Percentiles rank a stretch among this genome's conserved stretches.
Conservation (phyloP, 1,140 invertebrate species). For the Macrosteles quadrilineatus region DNA sequence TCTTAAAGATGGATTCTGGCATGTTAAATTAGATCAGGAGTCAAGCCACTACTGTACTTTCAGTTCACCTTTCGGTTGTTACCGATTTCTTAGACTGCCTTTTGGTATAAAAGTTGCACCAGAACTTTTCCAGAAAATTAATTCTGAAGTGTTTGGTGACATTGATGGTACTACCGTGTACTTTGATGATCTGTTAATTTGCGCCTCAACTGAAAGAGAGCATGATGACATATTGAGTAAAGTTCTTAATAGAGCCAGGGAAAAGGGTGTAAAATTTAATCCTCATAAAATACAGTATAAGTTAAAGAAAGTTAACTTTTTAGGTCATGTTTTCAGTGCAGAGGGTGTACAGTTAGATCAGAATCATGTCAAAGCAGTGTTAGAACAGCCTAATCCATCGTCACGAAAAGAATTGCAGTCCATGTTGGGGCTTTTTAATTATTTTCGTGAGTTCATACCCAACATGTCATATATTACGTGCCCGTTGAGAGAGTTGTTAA, state of each 20-base stretch:
- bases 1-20: too few species aligned
- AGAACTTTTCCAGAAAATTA: slow-evolving; percentile 37
- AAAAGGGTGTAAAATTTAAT: slow-evolving; percentile 51
- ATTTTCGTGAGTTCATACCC: too few species aligned
- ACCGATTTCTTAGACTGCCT: slow-evolving; percentile 34
- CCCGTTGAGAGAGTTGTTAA: slow-evolving; percentile 46
- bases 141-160: slow-evolving; percentile 48
- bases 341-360: slow-evolving; percentile 51
- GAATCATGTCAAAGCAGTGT: slow-evolving; percentile 47
- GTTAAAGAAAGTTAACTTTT: too few species aligned
- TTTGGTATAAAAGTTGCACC: slow-evolving; percentile 37
- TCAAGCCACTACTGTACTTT: slow-evolving; percentile 36
- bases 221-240: slow-evolving; percentile 42
- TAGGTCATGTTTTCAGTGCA: too few species aligned
- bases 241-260: slow-evolving; percentile 48
- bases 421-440: slow-evolving; percentile 52
- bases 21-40: slow-evolving; percentile 33
- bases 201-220: slow-evolving; percentile 44
- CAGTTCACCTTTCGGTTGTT: slow-evolving; percentile 29
- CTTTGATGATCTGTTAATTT: slow-evolving; percentile 52
- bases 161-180: slow-evolving; percentile 46
- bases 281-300: too few species aligned
- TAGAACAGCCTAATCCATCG: slow-evolving; percentile 49
- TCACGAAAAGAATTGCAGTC: slow-evolving; percentile 48
- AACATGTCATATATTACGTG: slow-evolving; percentile 45